Percentiles rank a stretch among this genome's conserved stretches.
Evolutionary conservation across 35 echinoderm and acorn worm genomes (phyloP).

Genomic region (Stichopus chloronotus): DNA sequence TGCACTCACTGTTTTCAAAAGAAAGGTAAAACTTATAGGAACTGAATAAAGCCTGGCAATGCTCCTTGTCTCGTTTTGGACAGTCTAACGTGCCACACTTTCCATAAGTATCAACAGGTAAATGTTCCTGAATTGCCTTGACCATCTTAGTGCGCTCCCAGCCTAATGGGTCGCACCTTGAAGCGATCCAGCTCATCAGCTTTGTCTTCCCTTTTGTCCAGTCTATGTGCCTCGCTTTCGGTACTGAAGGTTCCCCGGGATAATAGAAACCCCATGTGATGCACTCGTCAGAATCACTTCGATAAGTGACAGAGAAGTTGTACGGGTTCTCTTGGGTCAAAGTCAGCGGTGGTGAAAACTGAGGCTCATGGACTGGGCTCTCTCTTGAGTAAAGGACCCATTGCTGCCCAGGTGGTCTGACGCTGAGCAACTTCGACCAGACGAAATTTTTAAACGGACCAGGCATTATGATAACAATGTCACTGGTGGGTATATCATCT

Average conservation of each 20-base stretch:
- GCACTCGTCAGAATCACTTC: conserved; percentile 63
- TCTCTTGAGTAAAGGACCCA: conserved; percentile 73
- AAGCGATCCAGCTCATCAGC: conserved; percentile 71
- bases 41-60: conserved; percentile 26
- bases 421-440: conserved; percentile 54
- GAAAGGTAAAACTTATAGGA: conserved; percentile 62
- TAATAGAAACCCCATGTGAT: conserved; percentile 58
- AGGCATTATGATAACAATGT: conserved; percentile 71
- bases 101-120: conserved; percentile 58
- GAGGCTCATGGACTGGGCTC: conserved; percentile 77
- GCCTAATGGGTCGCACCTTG: conserved; percentile 66
- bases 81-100: conserved; percentile 58
- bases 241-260: conserved; percentile 43
- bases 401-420: conserved; percentile 63
- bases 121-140: conserved; percentile 33
- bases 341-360: conserved; percentile 58
- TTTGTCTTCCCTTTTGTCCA: conserved; percentile 50
- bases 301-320: conserved; percentile 61
- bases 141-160: conserved; percentile 61
- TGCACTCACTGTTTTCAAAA: conserved; percentile 60
- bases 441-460: conserved; percentile 55
- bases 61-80: conserved; percentile 34
- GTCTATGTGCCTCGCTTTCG: conserved; percentile 38
- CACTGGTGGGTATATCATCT: conserved; percentile 40
- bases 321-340: conserved; percentile 67